These are phyloP conservation scores for Antechinus flavipes DNA, from an alignment of 2,113 vertebrate genomes.

Conservation along the genomic window DNA sequence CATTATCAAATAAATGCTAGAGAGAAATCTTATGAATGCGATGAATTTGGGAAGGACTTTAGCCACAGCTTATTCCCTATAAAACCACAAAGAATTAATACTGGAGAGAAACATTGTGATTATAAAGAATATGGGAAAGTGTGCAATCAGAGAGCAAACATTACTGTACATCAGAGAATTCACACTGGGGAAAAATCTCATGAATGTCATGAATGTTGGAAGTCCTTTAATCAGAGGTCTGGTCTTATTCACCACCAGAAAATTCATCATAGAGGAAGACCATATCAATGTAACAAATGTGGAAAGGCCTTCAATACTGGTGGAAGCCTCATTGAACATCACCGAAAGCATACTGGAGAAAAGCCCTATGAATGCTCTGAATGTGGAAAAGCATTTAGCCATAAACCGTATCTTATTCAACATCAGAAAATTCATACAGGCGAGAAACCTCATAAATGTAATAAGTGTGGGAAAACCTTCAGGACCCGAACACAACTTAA, in stretches of 20 bases:
- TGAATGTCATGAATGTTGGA: not conserved
- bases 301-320: conserved; percentile 56
- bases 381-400: conserved; percentile 69
- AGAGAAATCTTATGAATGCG: not conserved
- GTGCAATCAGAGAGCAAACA: conserved; percentile 9
- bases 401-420: conserved; percentile 66
- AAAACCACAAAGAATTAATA: not conserved
- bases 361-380: conserved; percentile 72
- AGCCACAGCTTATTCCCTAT: not conserved
- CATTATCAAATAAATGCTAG: not conserved
- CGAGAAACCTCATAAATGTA: conserved; percentile 71
- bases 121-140: not conserved
- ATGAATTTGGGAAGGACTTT: not conserved
- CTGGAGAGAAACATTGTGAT: not conserved
- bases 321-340: conserved; percentile 40
- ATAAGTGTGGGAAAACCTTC: conserved; percentile 59
- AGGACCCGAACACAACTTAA: conserved; percentile 55
- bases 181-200: not conserved
- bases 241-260: not conserved
- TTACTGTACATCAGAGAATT: conserved; percentile 1
- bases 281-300: conserved; percentile 41
- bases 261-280: conserved; percentile 33
- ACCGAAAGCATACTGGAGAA: conserved; percentile 56
- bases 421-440: conserved; percentile 73
- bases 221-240: not conserved